phyloP scores from a whole-genome alignment of 2,797 vertebrate species.

The Cyprinella venusta region DNA sequence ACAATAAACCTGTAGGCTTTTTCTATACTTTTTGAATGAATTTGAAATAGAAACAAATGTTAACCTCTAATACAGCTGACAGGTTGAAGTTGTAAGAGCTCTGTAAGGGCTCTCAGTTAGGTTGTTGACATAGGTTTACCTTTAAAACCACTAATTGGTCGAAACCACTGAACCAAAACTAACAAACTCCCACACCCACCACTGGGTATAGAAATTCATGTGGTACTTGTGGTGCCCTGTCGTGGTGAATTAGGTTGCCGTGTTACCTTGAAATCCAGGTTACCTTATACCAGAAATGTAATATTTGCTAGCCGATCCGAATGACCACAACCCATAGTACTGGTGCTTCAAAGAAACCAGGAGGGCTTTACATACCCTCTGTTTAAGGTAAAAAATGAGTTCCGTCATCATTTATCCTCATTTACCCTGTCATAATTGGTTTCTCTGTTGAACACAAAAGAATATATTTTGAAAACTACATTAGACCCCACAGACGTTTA shows the following conservation, averaged over 20 bases:
- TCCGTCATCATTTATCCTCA: neutral
- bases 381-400: neutral
- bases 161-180: conserved; percentile 26
- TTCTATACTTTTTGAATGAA: neutral
- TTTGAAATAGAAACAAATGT: neutral
- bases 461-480: neutral
- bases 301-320: neutral
- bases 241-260: neutral
- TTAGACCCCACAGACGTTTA: neutral
- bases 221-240: conserved; percentile 23
- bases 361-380: neutral
- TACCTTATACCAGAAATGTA: neutral
- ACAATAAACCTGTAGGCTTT: neutral
- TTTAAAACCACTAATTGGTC: conserved; percentile 26
- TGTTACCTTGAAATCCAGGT: neutral
- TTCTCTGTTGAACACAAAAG: neutral
- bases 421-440: neutral
- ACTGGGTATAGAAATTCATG: conserved; percentile 28
- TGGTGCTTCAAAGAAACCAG: neutral
- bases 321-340: neutral
- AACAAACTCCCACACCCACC: conserved; percentile 17
- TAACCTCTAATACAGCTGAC: neutral
- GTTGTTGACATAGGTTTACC: conserved; percentile 9
- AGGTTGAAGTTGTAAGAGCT: conserved; percentile 16
- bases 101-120: neutral